Base-by-base conservation (phyloP, 2,113 vertebrate species). In the Hemibagrus wyckioides region DNA sequence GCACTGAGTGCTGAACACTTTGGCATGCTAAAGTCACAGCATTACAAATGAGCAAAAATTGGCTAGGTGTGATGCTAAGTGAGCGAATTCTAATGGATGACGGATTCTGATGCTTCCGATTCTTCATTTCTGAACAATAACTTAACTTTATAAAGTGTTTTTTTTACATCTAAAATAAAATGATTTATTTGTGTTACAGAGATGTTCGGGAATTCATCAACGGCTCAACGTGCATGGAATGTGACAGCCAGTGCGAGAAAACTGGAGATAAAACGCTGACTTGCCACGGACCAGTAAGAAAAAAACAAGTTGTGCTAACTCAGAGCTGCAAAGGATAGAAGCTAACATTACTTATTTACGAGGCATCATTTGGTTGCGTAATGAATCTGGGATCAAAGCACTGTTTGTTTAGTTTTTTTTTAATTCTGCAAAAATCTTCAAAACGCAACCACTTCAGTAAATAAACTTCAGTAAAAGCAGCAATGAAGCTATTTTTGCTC, bases 181-280 rank as follows among this genome's bases (percentile, higher is more conserved):
- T 88, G 30, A 87, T 48, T 50, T 13, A 15, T 82, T 54, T 82
- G 91, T 94, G 93, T 84, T 90, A 56, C 93, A 99, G 98, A 91
- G 97, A 99, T 54, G 94, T 94, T 82, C 96, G 98, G 1, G 98
- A 99, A 77, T 99, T 98, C 90, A 94, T 95, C 36, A 99, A 99
- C 0, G 96, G 97, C 6, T 97, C 98, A 0, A 91, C 97, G 54
- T 99, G 98, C 6, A 92, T 99, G 88, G 97, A 97, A 86, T 99
- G 98, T 85, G 97, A 99, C 88, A 92, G 94, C 4, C 98, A 99
- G 92, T 99, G 98, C 86, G 97, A 99, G 89, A 97, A 96, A 93
- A 96, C 97, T 93, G 96, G 97, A 59, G 97, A 96, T 0, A 95
- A 95, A 84, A 93, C 94, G 80, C 92, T 96, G 89, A 98, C 98